Conservation (phyloP, 1,140 invertebrate species). For the Solenopsis invicta region DNA sequence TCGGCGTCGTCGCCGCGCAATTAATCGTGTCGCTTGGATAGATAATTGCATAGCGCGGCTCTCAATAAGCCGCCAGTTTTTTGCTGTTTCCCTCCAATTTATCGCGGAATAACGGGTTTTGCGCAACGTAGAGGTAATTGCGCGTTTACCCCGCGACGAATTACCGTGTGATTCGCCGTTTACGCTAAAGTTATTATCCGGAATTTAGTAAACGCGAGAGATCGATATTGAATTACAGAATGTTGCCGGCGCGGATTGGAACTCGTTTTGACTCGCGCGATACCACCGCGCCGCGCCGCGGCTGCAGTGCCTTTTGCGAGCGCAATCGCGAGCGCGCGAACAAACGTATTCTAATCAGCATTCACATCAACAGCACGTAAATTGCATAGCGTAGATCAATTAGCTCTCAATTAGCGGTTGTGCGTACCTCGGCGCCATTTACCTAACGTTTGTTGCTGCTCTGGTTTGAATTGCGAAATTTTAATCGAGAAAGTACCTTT, state of each 20-base stretch:
- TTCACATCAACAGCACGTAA: constrained; percentile 13
- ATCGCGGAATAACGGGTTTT: constrained; percentile 15
- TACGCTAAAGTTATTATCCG: constrained; percentile 25
- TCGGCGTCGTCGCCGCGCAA: neutral
- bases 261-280: constrained; percentile 34
- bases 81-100: constrained; percentile 17
- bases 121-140: constrained; percentile 24
- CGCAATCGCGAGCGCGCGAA: constrained; percentile 18
- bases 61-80: neutral
- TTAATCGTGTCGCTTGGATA: neutral
- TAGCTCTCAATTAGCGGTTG: constrained; percentile 53
- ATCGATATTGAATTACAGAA: constrained; percentile 47
- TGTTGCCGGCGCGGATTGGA: neutral
- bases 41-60: neutral
- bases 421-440: neutral
- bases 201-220: neutral
- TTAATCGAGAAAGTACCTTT: neutral
- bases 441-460: neutral
- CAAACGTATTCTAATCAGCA: constrained; percentile 58
- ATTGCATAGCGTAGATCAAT: constrained; percentile 53
- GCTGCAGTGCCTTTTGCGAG: constrained; percentile 31
- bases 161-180: constrained; percentile 21
- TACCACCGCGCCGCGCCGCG: neutral
- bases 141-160: constrained; percentile 15
- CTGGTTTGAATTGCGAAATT: neutral